phyloP scores from a whole-genome alignment of 1,140 invertebrate genomes.

The Neodiprion pinetum region DNA sequence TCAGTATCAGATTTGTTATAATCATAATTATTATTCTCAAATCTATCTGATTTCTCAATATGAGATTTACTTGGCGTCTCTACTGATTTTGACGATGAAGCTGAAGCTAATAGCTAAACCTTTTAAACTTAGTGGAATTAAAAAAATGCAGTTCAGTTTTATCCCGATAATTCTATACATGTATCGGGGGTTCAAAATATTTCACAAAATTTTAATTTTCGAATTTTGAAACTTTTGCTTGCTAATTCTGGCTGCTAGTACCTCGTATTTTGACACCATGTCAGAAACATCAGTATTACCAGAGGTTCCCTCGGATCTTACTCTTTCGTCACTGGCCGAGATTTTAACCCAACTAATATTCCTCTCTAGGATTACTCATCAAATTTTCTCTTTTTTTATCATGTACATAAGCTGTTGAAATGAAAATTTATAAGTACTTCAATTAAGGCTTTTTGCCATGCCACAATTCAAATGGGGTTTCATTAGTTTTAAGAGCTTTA shows the following conservation, averaged over 20 bases:
- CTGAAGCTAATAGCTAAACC: no score
- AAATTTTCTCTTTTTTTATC: constrained; percentile 56
- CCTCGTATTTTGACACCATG: not conserved
- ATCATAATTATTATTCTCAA: no score
- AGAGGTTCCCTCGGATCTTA: constrained; percentile 9
- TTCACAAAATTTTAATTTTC: no score
- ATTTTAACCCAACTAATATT: constrained; percentile 45
- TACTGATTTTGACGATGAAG: constrained; percentile 22
- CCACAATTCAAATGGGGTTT: constrained; percentile 61
- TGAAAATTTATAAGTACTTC: constrained; percentile 60
- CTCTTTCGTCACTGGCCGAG: constrained; percentile 29
- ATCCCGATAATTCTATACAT: no score
- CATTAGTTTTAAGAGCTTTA: constrained; percentile 43
- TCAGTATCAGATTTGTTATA: constrained; percentile 26
- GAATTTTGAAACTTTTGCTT: no score
- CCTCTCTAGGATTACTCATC: constrained; percentile 51
- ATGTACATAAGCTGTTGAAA: constrained; percentile 53
- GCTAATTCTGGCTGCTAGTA: no score
- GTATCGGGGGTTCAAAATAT: no score
- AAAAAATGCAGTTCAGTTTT: no score
- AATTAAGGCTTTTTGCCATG: constrained; percentile 55
- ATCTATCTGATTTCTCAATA: constrained; percentile 23
- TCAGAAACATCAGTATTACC: constrained; percentile 11
- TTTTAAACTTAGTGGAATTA: no score
- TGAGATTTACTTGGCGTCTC: constrained; percentile 18